These are phyloP conservation scores for Cirrhinus molitorella DNA, from an alignment of 2,797 vertebrate species.

Conservation along the genomic window DNA sequence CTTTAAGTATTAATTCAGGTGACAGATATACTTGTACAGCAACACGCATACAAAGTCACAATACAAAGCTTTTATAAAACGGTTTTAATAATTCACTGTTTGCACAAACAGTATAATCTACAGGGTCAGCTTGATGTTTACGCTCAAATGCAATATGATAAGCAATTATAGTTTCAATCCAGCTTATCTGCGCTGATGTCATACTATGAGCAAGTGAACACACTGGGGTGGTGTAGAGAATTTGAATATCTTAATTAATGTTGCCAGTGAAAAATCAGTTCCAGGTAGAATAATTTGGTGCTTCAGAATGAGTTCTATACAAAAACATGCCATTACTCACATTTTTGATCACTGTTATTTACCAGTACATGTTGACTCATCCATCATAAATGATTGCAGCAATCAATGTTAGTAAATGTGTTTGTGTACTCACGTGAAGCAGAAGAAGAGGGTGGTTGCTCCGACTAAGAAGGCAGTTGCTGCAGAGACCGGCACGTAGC, in stretches of 20 bases:
- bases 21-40: background rate
- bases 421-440: slow-evolving; percentile 93
- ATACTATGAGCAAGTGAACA: background rate
- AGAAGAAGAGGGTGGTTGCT: slow-evolving; percentile 96
- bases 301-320: background rate
- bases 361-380: background rate
- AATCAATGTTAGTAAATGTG: background rate
- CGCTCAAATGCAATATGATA: background rate
- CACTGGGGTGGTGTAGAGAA: background rate
- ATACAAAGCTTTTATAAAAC: background rate
- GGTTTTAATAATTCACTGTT: background rate
- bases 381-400: background rate
- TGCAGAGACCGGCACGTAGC: slow-evolving; percentile 94
- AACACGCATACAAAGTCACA: background rate
- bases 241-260: background rate
- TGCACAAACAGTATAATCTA: background rate
- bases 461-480: slow-evolving; percentile 97
- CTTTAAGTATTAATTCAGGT: background rate
- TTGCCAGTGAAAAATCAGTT: background rate
- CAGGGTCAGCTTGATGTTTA: background rate
- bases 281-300: background rate
- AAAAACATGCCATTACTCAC: background rate
- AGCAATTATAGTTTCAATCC: background rate
- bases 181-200: background rate
- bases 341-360: background rate